phyloP scores from a whole-genome alignment of 2,113 vertebrate genomes.

The Rattus rattus region DNA sequence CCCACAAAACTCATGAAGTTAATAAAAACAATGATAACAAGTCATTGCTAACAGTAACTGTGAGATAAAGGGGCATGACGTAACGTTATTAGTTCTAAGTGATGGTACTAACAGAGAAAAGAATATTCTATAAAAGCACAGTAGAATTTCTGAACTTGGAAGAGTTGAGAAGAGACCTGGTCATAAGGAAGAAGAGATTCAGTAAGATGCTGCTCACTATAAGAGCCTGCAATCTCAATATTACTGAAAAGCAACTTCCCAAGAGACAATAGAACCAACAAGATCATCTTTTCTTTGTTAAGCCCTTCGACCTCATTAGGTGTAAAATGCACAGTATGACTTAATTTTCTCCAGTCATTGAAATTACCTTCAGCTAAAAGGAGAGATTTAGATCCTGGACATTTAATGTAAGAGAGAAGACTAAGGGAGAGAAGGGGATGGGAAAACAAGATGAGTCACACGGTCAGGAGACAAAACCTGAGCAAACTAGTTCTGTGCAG shows the following conservation, averaged over 20 bases:
- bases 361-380: slow-evolving; percentile 11
- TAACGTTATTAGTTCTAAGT: slow-evolving; percentile 1
- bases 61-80: background rate
- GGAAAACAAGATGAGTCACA: background rate
- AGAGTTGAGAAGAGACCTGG: background rate
- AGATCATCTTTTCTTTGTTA: background rate
- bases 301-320: slow-evolving; percentile 18
- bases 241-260: background rate
- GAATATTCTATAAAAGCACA: background rate
- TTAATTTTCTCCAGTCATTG: slow-evolving; percentile 55
- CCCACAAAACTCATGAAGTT: background rate
- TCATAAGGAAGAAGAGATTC: rapidly evolving
- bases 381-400: background rate
- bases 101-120: background rate
- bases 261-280: slow-evolving; percentile 2
- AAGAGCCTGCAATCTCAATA: background rate
- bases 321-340: slow-evolving; percentile 43
- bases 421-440: background rate
- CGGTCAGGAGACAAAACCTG: background rate
- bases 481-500: background rate
- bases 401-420: background rate
- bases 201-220: background rate
- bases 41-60: background rate
- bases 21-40: background rate
- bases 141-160: background rate